Conservation (phyloP, 2,797 vertebrate genomes). For the Oophaga sylvatica region DNA sequence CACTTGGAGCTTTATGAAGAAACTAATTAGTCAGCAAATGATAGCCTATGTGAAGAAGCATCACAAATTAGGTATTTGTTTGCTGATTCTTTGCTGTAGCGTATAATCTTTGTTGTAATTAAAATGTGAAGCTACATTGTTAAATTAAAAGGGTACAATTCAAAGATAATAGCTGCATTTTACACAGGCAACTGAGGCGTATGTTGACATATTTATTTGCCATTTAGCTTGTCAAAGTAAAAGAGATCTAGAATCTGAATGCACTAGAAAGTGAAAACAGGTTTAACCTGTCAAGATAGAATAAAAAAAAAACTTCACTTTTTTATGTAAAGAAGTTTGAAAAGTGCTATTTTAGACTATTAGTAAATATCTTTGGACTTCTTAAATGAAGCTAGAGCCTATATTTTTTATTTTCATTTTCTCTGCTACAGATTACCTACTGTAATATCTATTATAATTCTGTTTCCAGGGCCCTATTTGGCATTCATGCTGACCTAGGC, state of each 20-base stretch:
- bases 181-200: conserved; percentile 56
- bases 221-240: conserved; percentile 53
- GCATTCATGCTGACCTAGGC: no score
- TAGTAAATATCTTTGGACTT: no score
- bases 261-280: not conserved
- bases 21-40: conserved; percentile 85
- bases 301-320: not conserved
- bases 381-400: no score
- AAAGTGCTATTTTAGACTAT: no score
- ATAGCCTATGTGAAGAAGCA: conserved; percentile 75
- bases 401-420: no score
- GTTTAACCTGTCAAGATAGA: not conserved
- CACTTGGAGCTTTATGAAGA: conserved; percentile 74
- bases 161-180: conserved; percentile 64
- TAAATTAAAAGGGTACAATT: conserved; percentile 69
- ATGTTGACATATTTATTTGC: conserved; percentile 59
- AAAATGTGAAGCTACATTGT: conserved; percentile 70
- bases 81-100: conserved; percentile 77
- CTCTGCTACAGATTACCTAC: no score
- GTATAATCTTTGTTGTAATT: conserved; percentile 83
- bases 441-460: no score
- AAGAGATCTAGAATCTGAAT: conserved; percentile 16
- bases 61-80: conserved; percentile 82
- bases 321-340: no score
- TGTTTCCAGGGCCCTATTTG: no score